These are phyloP conservation scores for Pachypanchax playfairii DNA, from an alignment of 2,113 vertebrate species.

Conservation along the genomic window DNA sequence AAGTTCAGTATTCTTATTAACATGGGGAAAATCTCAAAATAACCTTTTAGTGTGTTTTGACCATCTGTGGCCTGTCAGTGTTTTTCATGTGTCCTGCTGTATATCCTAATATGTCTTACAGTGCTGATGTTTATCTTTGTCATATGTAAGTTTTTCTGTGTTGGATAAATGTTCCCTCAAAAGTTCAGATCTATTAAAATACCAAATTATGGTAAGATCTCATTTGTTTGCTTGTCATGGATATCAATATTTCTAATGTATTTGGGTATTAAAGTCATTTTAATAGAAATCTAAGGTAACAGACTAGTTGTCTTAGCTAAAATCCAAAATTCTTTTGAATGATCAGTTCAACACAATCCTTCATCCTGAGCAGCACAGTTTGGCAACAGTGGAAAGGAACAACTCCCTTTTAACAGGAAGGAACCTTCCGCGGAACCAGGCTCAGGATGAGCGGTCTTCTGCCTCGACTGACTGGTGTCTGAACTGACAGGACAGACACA, in stretches of 20 bases:
- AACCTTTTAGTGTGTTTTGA: background rate
- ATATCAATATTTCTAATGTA: background rate
- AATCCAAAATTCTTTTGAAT: too few species aligned
- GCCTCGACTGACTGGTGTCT: too few species aligned
- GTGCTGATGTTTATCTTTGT: background rate
- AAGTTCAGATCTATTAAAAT: conserved; percentile 41
- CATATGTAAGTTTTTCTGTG: conserved; percentile 7
- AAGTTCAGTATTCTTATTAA: background rate
- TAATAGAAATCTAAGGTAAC: too few species aligned
- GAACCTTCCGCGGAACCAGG: too few species aligned
- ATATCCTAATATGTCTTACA: conserved; percentile 19
- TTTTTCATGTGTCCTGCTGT: conserved; percentile 17
- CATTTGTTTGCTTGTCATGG: background rate
- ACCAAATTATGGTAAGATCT: background rate
- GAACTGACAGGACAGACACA: too few species aligned
- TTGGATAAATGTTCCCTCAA: conserved; percentile 12
- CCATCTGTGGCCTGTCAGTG: background rate
- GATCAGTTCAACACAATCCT: too few species aligned
- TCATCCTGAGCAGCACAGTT: too few species aligned
- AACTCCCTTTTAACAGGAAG: too few species aligned
- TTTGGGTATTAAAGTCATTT: background rate
- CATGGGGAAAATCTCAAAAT: background rate
- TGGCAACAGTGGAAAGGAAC: too few species aligned
- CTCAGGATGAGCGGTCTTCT: too few species aligned
- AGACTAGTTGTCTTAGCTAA: too few species aligned